A percentile compares a stretch with the other conserved stretches of the same genome.
phyloP scores from a whole-genome alignment of 2,888 invertebrate species.

The Acanthosepion pharaonis region DNA sequence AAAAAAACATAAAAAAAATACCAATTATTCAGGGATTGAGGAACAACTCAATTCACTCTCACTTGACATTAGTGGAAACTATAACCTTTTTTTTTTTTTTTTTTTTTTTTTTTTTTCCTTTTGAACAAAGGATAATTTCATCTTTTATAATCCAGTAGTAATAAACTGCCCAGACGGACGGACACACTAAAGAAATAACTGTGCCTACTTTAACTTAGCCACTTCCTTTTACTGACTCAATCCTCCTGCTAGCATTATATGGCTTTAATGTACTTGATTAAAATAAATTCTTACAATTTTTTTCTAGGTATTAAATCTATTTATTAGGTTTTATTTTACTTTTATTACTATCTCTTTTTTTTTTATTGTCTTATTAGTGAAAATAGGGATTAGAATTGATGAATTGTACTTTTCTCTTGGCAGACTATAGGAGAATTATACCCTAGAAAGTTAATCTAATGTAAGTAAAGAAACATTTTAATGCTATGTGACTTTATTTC shows the following conservation, averaged over 20 bases:
- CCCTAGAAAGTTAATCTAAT: not conserved
- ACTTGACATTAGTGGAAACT: not conserved
- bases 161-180: not conserved
- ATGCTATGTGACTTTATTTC: too few species aligned
- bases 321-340: not conserved
- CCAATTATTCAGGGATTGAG: not conserved
- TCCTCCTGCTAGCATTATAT: not conserved
- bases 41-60: not conserved
- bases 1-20: not conserved
- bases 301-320: not conserved
- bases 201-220: not conserved
- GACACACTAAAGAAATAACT: not conserved
- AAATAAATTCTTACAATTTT: not conserved
- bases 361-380: not conserved
- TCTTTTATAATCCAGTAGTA: not conserved
- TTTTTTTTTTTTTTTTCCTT: not conserved
- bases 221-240: not conserved
- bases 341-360: not conserved
- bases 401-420: not conserved
- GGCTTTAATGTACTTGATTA: not conserved
- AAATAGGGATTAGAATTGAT: not conserved
- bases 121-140: not conserved
- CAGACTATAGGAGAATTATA: not conserved
- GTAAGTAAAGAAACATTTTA: too few species aligned
- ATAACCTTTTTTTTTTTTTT: not conserved